These are phyloP conservation scores for Sphecodes monilicornis DNA, from an alignment of 2,888 invertebrate genomes.

Conservation along the genomic window DNA sequence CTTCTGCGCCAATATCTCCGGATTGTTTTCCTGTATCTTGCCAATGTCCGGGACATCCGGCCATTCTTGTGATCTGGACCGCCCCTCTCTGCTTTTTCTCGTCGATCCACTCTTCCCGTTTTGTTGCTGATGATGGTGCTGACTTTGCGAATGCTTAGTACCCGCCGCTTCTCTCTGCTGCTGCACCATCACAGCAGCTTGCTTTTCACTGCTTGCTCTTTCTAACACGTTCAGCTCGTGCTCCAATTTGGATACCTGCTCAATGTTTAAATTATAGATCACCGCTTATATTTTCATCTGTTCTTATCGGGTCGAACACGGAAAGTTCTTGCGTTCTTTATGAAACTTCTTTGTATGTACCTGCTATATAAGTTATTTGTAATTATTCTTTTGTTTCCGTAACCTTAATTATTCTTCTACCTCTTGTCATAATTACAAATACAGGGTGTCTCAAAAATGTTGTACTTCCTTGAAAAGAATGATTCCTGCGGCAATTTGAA, in stretches of 20 bases:
- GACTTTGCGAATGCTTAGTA: constrained; percentile 72
- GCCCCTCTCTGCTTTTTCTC: constrained; percentile 89
- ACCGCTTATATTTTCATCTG: not conserved
- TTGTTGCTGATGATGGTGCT: constrained; percentile 80
- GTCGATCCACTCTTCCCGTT: constrained; percentile 83
- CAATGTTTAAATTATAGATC: not conserved
- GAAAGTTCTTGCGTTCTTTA: not conserved
- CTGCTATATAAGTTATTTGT: not conserved
- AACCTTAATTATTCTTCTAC: not conserved
- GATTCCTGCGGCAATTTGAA: too few relatives aligned
- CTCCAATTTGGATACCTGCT: constrained; percentile 89
- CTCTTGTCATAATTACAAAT: not conserved
- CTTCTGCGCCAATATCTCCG: constrained; percentile 95
- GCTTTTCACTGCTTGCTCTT: constrained; percentile 89
- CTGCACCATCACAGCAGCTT: constrained; percentile 84
- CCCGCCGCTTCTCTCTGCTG: constrained; percentile 81
- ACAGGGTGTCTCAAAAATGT: too few relatives aligned
- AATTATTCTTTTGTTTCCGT: not conserved
- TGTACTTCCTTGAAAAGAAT: too few relatives aligned
- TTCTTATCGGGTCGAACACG: not conserved
- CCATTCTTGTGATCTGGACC: constrained; percentile 95
- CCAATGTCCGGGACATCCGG: constrained; percentile 95
- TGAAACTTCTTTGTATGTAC: too few relatives aligned
- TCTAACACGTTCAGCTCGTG: constrained; percentile 91
- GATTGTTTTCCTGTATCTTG: constrained; percentile 96